Evolutionary conservation across 2,888 invertebrate species (phyloP).

Genomic region (Heliconius hortense): DNA sequence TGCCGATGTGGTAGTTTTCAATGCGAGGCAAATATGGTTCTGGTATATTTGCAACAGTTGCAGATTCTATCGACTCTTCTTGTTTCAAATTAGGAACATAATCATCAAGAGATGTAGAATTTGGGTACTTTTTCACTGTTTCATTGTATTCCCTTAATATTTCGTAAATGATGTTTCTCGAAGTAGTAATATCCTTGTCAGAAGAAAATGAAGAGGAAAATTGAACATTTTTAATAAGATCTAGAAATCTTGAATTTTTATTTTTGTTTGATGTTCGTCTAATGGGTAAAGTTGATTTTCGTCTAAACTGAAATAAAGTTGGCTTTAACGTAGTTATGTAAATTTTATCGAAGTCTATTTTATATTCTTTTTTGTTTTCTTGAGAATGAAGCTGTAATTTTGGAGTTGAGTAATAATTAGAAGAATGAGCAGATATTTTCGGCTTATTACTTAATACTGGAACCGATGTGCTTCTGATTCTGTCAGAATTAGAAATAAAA

Average conservation of each 20-base stretch:
- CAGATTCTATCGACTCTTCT: constrained; percentile 43
- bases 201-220: constrained; percentile 26
- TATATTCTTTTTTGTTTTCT: constrained; percentile 46
- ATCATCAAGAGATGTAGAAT: neutral
- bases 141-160: neutral
- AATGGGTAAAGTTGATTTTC: constrained; percentile 56
- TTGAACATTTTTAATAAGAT: constrained; percentile 40
- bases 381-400: neutral
- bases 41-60: constrained; percentile 51
- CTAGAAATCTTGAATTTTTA: constrained; percentile 51
- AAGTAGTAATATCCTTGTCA: constrained; percentile 23
- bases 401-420: constrained; percentile 59
- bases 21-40: constrained; percentile 60
- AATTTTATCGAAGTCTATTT: constrained; percentile 53
- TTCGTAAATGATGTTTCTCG: neutral
- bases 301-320: constrained; percentile 60
- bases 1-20: constrained; percentile 70
- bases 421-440: constrained; percentile 72
- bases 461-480: constrained; percentile 40
- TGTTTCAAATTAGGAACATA: constrained; percentile 26
- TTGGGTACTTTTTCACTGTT: neutral
- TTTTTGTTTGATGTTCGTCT: constrained; percentile 51
- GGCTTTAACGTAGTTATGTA: constrained; percentile 69
- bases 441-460: constrained; percentile 50
- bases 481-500: constrained; percentile 42